phyloP scores from a whole-genome alignment of 2,113 vertebrate genomes.

The Girardinichthys multiradiatus region DNA sequence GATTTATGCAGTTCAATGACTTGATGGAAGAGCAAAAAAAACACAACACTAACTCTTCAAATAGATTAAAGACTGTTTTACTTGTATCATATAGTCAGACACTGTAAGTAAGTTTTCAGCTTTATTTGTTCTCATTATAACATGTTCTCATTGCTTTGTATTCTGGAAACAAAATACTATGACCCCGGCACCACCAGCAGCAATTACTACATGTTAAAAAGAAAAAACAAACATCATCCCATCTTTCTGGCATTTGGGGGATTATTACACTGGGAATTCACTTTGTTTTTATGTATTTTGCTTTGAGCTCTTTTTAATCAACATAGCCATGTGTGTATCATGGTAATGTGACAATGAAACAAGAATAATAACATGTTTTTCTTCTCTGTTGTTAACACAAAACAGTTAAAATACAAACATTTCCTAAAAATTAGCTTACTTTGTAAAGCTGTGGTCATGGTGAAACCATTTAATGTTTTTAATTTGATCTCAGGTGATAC shows the following conservation, averaged over 20 bases:
- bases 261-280: constrained; percentile 25
- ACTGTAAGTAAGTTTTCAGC: background rate
- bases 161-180: constrained; percentile 4
- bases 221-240: constrained; percentile 7
- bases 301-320: constrained; percentile 44
- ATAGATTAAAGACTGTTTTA: constrained; percentile 8
- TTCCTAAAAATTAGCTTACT: constrained; percentile 2
- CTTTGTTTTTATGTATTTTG: constrained; percentile 41
- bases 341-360: constrained; percentile 28
- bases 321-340: constrained; percentile 38
- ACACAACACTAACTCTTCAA: constrained; percentile 1
- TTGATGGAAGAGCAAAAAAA: constrained; percentile 17
- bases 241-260: constrained; percentile 10
- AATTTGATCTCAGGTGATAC: background rate
- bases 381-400: constrained; percentile 2
- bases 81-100: too few species aligned
- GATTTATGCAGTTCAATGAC: constrained; percentile 22
- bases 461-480: background rate
- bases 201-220: constrained; percentile 25
- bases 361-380: constrained; percentile 11
- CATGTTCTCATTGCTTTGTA: constrained; percentile 10
- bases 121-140: constrained; percentile 3
- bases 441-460: background rate
- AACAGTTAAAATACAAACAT: constrained; percentile 20
- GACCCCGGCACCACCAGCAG: constrained; percentile 6